phyloP scores from a whole-genome alignment of 23 tunicate genomes.

The Aplidium turbinatum region DNA sequence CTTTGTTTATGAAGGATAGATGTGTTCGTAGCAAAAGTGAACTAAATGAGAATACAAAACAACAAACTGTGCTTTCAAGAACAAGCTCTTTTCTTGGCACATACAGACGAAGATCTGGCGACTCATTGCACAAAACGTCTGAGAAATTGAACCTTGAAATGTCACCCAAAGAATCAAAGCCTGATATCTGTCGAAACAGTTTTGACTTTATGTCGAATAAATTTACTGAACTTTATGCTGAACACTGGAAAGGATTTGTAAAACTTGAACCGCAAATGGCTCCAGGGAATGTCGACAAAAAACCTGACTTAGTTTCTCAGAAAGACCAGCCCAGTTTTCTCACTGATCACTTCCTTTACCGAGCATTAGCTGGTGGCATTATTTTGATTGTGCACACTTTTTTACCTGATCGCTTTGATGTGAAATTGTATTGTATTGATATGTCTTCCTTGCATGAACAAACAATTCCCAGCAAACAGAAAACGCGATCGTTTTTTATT shows the following conservation, averaged over 20 bases:
- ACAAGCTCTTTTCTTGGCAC: slow-evolving; percentile 42
- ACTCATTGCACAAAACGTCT: slow-evolving; percentile 32
- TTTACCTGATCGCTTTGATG: slow-evolving; percentile 21
- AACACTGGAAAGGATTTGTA: slow-evolving; percentile 55
- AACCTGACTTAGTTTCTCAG: background rate
- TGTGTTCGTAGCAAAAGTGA: background rate
- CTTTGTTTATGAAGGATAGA: slow-evolving; percentile 4
- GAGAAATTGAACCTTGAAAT: slow-evolving; percentile 4
- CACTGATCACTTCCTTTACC: slow-evolving; percentile 28
- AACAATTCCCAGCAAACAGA: background rate
- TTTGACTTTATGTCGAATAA: slow-evolving; percentile 14
- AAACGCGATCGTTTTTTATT: slow-evolving; percentile 13
- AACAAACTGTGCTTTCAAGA: slow-evolving; percentile 29
- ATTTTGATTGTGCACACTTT: slow-evolving; percentile 9
- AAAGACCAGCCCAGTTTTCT: background rate
- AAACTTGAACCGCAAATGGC: background rate
- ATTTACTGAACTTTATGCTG: slow-evolving; percentile 19
- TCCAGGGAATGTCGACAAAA: too few relatives aligned
- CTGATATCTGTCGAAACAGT: background rate
- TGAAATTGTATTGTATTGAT: slow-evolving; percentile 30
- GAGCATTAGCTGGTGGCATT: slow-evolving; percentile 47
- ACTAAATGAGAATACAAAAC: background rate
- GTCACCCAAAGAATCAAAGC: background rate
- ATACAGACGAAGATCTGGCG: slow-evolving; percentile 54
- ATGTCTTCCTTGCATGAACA: slow-evolving; percentile 13